Evolutionary conservation across 2,888 invertebrate genomes (phyloP), one percentile per base, ranked within the genome.

Genomic region (Xanthorhoe designata): DNA sequence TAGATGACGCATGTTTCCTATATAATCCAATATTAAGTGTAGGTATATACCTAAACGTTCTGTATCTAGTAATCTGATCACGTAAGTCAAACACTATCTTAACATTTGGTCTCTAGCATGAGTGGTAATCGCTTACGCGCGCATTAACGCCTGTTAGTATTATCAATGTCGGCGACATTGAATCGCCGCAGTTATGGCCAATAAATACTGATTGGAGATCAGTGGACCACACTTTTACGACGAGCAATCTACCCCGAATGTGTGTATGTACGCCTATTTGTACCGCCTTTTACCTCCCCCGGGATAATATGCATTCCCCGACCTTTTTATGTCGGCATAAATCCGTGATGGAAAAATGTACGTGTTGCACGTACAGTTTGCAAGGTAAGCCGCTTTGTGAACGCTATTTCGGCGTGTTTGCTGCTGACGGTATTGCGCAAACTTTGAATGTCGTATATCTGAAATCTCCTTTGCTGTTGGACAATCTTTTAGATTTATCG

Each of bases 131-230:
- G 51, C 61, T 81, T 77, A 79, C 58, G 73, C 78, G 74, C 74
- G 66, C 78, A 83, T 87, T 85, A 86, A 78, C 78, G 84, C 84
- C 86, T 83, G 85, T 91, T 90, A 89, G 85, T 85, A 85, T 84
- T 88, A 87, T 90, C 86, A 88, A 89, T 81, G 79, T 73, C 82
- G 76, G 79, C 83, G 84, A 90, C 86, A 91, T 90, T 90, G 90
- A 90, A 90, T 88, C 81, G 83, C 78, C 68, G 67, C 79, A 86
- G 85, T 91, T 90, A 92, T 87, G 76, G 84, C 77, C 87, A 72
- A 87, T 92, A 91, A 92, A 92, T 82, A 76, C 81, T 86, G 91
- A 92, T 92, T 92, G 89, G 88, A 89, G 92, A 92, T 91, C 91
- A 86, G 83, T 82, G 86, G 89, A 88, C 87, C 87, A 83, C 83